Evolutionary conservation across 2,113 vertebrate genomes (phyloP).

Genomic region (Nettapus auritus): DNA sequence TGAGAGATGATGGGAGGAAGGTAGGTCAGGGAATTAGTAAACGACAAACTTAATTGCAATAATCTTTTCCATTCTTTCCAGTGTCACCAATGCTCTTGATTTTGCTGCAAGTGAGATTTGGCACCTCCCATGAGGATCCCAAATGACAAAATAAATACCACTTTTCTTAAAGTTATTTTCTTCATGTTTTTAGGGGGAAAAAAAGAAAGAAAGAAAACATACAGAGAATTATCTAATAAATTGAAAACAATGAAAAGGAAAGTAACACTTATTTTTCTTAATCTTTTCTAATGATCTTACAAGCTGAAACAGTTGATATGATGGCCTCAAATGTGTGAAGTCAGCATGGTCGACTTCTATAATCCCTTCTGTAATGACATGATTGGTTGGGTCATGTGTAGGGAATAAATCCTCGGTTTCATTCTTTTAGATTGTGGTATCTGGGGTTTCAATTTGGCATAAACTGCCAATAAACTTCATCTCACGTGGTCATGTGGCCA

Average conservation of each 20-base stretch:
- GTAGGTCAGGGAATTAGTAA: background rate
- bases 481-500: background rate
- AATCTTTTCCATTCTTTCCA: background rate
- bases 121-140: background rate
- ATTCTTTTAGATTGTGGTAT: background rate
- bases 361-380: background rate
- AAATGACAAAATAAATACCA: background rate
- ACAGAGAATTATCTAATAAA: background rate
- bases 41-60: background rate
- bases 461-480: background rate
- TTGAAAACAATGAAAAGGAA: background rate
- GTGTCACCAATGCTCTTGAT: background rate
- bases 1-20: background rate
- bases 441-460: background rate
- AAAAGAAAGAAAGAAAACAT: no score
- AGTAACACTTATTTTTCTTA: background rate
- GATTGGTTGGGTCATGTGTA: background rate
- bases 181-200: background rate
- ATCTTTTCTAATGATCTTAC: background rate
- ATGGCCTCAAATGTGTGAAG: background rate
- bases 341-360: background rate
- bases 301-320: background rate
- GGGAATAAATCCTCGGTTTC: background rate
- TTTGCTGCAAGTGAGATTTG: background rate
- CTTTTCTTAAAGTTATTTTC: background rate